Evolutionary conservation across 2,113 vertebrate genomes (phyloP), one percentile per base, ranked within the genome.

Genomic region (Tragelaphus scriptus): DNA sequence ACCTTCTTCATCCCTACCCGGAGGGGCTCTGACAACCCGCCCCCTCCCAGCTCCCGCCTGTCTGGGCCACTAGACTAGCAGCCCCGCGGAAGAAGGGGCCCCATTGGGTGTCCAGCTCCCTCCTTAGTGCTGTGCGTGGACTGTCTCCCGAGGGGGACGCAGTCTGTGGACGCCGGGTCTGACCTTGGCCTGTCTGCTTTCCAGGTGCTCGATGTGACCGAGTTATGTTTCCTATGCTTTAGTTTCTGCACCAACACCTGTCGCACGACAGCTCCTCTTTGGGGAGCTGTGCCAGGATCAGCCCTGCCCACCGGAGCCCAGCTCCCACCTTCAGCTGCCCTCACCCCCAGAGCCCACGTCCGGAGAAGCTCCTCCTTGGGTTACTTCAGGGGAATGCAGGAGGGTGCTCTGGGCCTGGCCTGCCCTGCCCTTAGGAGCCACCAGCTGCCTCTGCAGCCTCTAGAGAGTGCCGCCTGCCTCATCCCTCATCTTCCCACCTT

Each of bases 381-480:
- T 40, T 30, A 44, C 63, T 53, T 21, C 17, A 6, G 55, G 2
- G 12, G 47, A 53, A 11, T 9, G 4, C 8, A 65, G 36, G 80
- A 97, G 96, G 96, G 97, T 77, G 14, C 91, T 49, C 77, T 53
- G 95, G 98, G 97, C 96, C 95, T 96, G 98, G 97, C 96, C 95
- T 96, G 85, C 94, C 97, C 94, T 93, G 85, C 92, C 96, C 97
- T 95, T 49, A 87, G 90, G 95, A 97, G 94, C 92, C 96, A 86
- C 85, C 97, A 98, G 97, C 97, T 94, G 98, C 95, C 81, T 44
- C 95, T 40, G 88, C 85, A 47, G 88, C 91, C 96, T 96, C 96
- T 49, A 90, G 81, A 53, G 94, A 81, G 63, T 88, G 97, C 91
- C 97, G 86, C 97, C 97, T 96, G 97, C 97, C 97, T 94, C 92